phyloP scores from a whole-genome alignment of 1,140 invertebrate species.

The Spodoptera litura region DNA sequence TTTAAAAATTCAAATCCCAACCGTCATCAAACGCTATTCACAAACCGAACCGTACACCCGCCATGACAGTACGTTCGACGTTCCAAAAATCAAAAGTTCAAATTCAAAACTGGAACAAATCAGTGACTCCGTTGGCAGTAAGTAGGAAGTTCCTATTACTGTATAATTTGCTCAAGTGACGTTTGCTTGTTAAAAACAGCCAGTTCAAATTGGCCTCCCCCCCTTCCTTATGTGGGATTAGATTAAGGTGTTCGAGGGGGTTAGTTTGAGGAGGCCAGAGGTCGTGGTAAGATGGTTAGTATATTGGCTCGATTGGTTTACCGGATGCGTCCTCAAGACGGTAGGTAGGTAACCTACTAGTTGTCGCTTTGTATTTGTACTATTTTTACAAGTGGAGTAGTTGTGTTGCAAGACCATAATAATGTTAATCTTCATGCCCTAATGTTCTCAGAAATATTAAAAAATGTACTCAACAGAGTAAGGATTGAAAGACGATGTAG shows the following conservation, averaged over 20 bases:
- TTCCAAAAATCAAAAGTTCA: slow-evolving; percentile 70
- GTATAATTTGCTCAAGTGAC: slow-evolving; percentile 81
- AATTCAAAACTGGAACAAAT: slow-evolving; percentile 81
- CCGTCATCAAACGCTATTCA: slow-evolving; percentile 3
- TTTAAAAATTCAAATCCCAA: not conserved
- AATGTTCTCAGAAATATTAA: too few relatives aligned
- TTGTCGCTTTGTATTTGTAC: slow-evolving; percentile 64
- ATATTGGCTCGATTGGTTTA: slow-evolving; percentile 79
- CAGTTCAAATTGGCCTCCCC: slow-evolving; percentile 58
- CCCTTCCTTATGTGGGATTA: slow-evolving; percentile 39
- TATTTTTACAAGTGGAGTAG: slow-evolving; percentile 30
- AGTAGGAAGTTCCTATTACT: slow-evolving; percentile 83
- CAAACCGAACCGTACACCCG: not conserved
- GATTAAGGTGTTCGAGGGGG: slow-evolving; percentile 39
- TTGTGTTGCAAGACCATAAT: not conserved
- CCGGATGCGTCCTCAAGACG: slow-evolving; percentile 81
- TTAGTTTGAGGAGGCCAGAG: slow-evolving; percentile 49
- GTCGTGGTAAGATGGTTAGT: slow-evolving; percentile 62
- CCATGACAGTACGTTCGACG: not conserved
- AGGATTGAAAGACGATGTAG: too few relatives aligned
- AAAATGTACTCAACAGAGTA: too few relatives aligned
- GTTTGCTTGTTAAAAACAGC: slow-evolving; percentile 68
- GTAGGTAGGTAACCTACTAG: slow-evolving; percentile 49
- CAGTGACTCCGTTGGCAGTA: slow-evolving; percentile 71
- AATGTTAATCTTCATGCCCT: too few relatives aligned